These are phyloP conservation scores for Tribolium madens DNA, from an alignment of 1,140 invertebrate genomes.

Conservation along the genomic window DNA sequence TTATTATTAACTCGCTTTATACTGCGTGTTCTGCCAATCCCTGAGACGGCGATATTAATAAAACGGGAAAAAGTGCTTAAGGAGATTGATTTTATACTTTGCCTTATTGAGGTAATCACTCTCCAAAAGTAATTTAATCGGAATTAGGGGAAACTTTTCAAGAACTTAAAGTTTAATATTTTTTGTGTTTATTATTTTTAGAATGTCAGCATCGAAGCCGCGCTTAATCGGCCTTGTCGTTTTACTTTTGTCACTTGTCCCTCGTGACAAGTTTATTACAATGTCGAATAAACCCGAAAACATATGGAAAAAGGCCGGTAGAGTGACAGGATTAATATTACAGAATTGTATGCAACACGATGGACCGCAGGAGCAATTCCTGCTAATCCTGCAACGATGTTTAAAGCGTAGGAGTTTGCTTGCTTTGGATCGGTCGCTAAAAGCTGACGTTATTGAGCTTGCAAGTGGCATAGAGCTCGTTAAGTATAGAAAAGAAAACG, in stretches of 20 bases:
- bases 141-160: conserved; percentile 1
- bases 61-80: conserved; percentile 3
- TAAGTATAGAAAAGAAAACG: conserved; percentile 38
- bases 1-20: neutral
- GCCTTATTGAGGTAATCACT: conserved; percentile 1
- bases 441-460: conserved; percentile 50
- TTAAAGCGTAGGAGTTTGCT: conserved; percentile 49
- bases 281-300: conserved; percentile 7
- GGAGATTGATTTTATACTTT: conserved; percentile 12
- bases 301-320: conserved; percentile 27
- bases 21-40: neutral
- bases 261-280: conserved; percentile 10
- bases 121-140: conserved; percentile 7
- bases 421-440: conserved; percentile 49
- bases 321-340: conserved; percentile 34
- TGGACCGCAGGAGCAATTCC: conserved; percentile 20
- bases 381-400: conserved; percentile 47
- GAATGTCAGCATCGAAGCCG: conserved; percentile 24
- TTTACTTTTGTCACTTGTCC: neutral
- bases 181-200: neutral
- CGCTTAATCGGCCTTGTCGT: neutral
- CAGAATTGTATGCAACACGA: conserved; percentile 29
- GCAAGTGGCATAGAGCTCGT: conserved; percentile 43
- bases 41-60: conserved; percentile 4
- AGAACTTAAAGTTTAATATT: neutral